Evolutionary conservation across 2,888 invertebrate species (phyloP).

Genomic region (Hylaea fasciaria): DNA sequence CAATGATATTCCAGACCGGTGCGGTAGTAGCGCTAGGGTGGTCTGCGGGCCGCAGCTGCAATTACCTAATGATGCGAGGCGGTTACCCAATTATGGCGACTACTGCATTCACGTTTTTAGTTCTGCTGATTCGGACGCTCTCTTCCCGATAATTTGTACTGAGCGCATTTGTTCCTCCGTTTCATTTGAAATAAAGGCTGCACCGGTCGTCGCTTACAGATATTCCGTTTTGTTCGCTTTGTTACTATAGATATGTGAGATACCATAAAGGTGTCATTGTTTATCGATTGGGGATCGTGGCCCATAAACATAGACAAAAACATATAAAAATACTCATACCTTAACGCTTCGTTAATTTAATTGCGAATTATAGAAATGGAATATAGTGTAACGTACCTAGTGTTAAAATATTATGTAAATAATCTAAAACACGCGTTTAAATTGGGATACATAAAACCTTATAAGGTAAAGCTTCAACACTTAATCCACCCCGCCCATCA

Average conservation of each 20-base stretch:
- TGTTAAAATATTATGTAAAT: no score
- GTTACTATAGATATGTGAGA: not conserved
- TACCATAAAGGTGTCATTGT: not conserved
- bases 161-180: constrained; percentile 47
- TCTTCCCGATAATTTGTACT: constrained; percentile 58
- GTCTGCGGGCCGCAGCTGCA: constrained; percentile 68
- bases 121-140: constrained; percentile 64
- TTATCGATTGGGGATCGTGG: no score
- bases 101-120: constrained; percentile 75
- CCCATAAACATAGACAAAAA: no score
- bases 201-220: constrained; percentile 1
- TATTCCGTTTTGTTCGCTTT: not conserved
- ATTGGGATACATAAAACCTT: not conserved
- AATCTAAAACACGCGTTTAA: no score
- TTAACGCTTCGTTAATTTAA: no score
- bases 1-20: constrained; percentile 37
- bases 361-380: no score
- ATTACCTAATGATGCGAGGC: constrained; percentile 79
- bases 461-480: constrained; percentile 6
- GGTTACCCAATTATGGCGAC: constrained; percentile 75
- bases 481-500: constrained; percentile 32
- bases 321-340: no score
- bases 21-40: constrained; percentile 35
- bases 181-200: constrained; percentile 36
- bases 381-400: no score